Conservation (phyloP, 2,797 vertebrate species). For the Alfaro cultratus region DNA sequence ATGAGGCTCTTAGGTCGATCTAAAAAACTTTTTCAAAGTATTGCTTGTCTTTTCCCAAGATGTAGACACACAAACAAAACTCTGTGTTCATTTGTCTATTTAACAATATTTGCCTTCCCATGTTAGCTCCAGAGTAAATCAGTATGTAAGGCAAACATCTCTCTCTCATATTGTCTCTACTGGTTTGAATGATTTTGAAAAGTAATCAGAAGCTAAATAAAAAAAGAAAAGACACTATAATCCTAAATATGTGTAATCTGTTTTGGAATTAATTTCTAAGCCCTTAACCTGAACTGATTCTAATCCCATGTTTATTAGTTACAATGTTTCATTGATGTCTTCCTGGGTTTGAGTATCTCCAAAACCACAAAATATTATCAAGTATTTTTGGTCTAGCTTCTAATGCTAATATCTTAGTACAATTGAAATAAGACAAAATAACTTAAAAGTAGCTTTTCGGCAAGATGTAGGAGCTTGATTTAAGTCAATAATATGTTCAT, state of each 20-base stretch:
- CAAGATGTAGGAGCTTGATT: too few species aligned
- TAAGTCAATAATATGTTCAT: too few species aligned
- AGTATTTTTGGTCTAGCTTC: too few species aligned
- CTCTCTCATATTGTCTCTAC: not conserved
- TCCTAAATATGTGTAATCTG: not conserved
- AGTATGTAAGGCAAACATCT: conserved; percentile 33
- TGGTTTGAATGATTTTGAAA: conserved; percentile 19
- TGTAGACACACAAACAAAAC: not conserved
- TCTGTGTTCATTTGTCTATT: not conserved
- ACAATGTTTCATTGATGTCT: conserved; percentile 6
- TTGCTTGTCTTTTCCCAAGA: conserved; percentile 46
- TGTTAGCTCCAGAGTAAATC: not conserved
- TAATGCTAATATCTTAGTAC: too few species aligned
- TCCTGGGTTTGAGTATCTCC: not conserved
- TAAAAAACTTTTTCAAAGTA: conserved; percentile 48
- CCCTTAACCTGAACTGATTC: conserved; percentile 55
- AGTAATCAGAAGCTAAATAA: not conserved
- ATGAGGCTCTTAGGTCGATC: conserved; percentile 32
- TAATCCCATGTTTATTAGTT: conserved; percentile 22
- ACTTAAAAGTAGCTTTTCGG: too few species aligned
- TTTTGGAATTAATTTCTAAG: conserved; percentile 38
- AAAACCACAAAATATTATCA: too few species aligned
- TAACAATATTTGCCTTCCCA: not conserved
- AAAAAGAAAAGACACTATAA: not conserved
- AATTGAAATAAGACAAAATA: too few species aligned